Conservation (phyloP, 2,797 vertebrate genomes). For the Coilia nasus region DNA sequence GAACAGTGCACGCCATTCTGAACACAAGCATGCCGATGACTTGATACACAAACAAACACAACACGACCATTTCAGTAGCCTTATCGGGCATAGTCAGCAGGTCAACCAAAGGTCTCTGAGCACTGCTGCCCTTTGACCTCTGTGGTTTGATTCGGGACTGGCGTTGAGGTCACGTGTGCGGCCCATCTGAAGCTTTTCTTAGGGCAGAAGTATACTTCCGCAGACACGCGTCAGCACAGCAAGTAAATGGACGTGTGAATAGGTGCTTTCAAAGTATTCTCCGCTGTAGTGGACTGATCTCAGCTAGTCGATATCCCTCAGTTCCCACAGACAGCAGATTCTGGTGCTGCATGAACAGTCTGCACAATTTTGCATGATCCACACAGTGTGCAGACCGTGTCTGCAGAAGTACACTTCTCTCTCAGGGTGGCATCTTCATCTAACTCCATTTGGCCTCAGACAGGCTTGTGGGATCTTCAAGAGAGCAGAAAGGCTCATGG, state of each 20-base stretch:
- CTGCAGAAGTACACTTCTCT: too few relatives aligned
- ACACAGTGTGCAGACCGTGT: too few relatives aligned
- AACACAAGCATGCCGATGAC: constrained; percentile 9
- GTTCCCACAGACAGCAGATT: too few relatives aligned
- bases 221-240: too few relatives aligned
- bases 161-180: constrained; percentile 2
- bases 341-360: too few relatives aligned
- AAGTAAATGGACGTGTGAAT: too few relatives aligned
- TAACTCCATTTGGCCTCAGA: not conserved
- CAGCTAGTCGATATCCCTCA: too few relatives aligned
- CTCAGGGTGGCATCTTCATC: not conserved
- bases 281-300: too few relatives aligned
- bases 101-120: not conserved
- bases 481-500: not conserved
- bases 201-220: not conserved
- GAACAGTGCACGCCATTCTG: not conserved
- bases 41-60: not conserved
- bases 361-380: too few relatives aligned
- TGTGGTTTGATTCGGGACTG: not conserved
- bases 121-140: not conserved
- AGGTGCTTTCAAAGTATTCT: too few relatives aligned
- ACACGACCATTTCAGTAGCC: not conserved
- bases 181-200: not conserved
- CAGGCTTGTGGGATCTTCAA: not conserved
- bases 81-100: not conserved